phyloP scores from a whole-genome alignment of 37 sponge, comb jelly and placozoan genomes.

The Haliclona indistincta region DNA sequence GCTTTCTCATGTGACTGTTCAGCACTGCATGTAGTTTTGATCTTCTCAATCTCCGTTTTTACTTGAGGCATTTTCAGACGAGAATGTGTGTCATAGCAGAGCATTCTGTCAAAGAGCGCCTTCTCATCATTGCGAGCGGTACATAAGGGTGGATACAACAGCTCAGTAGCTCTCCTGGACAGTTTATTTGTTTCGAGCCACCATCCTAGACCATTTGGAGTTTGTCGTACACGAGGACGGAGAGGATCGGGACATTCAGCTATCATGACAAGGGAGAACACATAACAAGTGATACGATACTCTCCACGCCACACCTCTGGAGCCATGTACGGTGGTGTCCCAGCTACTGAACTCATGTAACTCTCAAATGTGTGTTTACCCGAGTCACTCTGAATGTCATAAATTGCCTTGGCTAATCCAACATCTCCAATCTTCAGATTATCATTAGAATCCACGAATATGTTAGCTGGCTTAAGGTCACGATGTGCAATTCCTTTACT shows the following conservation, averaged over 20 bases:
- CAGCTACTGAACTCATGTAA: slow-evolving; percentile 34
- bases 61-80: slow-evolving; percentile 11
- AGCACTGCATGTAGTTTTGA: no score
- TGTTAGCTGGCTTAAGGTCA: slow-evolving; percentile 96
- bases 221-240: not conserved
- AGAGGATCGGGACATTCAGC: slow-evolving; percentile 18
- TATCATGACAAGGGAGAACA: slow-evolving; percentile 41
- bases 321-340: slow-evolving; percentile 40
- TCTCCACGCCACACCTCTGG: slow-evolving; percentile 38
- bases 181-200: not conserved
- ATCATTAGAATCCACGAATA: slow-evolving; percentile 80
- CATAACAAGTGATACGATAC: slow-evolving; percentile 26
- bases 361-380: not conserved
- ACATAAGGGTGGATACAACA: not conserved
- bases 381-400: slow-evolving; percentile 3
- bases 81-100: slow-evolving; percentile 9
- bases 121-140: slow-evolving; percentile 1
- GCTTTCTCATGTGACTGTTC: no score
- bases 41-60: not conserved
- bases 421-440: slow-evolving; percentile 93
- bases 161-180: not conserved
- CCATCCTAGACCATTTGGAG: not conserved
- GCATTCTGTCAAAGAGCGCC: slow-evolving; percentile 16
- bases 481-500: slow-evolving; percentile 93
- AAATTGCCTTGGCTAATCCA: slow-evolving; percentile 89